A percentile compares a stretch with the other conserved stretches of the same genome.
Evolutionary conservation across 2,797 vertebrate species (phyloP).

Genomic region (Orestias chungarensis): DNA sequence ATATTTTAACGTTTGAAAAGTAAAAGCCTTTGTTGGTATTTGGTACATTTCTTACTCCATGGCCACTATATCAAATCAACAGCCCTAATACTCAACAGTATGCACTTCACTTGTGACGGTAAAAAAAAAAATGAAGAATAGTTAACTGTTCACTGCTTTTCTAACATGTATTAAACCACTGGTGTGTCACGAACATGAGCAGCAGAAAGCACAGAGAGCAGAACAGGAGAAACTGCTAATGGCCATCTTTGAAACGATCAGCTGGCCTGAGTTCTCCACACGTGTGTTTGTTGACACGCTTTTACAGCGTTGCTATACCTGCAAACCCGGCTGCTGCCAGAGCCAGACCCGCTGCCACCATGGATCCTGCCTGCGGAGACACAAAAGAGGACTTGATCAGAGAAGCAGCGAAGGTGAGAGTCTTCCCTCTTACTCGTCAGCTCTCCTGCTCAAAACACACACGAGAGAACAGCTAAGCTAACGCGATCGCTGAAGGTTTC

Average conservation of each 20-base stretch:
- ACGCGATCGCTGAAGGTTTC: neutral
- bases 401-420: neutral
- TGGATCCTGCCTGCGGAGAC: conserved; percentile 84
- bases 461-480: neutral
- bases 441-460: neutral
- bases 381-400: neutral
- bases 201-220: neutral
- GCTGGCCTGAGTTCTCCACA: too few species aligned
- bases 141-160: too few species aligned
- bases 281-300: too few species aligned
- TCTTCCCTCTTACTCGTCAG: rapidly evolving
- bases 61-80: neutral
- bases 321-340: conserved; percentile 93
- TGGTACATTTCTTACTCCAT: too few species aligned
- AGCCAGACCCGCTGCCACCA: conserved; percentile 90
- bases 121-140: too few species aligned
- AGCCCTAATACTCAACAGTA: neutral
- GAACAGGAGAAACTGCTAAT: neutral
- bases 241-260: too few species aligned
- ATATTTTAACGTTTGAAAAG: too few species aligned
- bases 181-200: neutral
- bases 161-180: too few species aligned
- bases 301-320: too few species aligned
- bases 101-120: neutral
- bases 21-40: too few species aligned